Evolutionary conservation across 2,888 invertebrate species (phyloP), one percentile per base, ranked within the genome.

Genomic region (Noctua janthe): DNA sequence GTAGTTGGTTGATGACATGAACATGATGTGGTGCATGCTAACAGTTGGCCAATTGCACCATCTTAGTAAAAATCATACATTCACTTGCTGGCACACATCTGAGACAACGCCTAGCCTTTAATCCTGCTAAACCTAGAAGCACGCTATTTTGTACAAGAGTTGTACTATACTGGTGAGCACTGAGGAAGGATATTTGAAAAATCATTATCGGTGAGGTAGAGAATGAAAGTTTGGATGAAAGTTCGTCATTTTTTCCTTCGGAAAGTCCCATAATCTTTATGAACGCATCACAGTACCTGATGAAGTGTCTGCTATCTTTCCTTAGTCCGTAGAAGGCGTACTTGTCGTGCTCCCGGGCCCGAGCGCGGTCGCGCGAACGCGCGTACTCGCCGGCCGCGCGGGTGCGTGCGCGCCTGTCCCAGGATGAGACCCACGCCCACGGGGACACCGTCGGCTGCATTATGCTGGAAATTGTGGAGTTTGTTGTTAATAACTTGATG

Each of bases 381-480:
- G 83, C 81, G 59, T 49, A 39, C 82, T 86, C 67, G 78, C 72
- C 77, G 51, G 71, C 74, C 64, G 73, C 77, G 82, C 82, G 71
- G 23, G 80, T 76, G 78, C 84, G 87, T 80, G 80, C 77, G 59
- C 87, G 76, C 80, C 86, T 84, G 83, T 87, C 90, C 88, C 87
- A 89, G 80, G 90, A 89, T 80, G 90, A 74, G 82, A 87, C 78
- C 89, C 92, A 92, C 75, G 91, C 78, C 89, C 92, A 92, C 62
- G 91, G 86, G 2, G 91, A 87, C 7, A 86, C 80, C 1, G 91
- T 91, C 59, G 91, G 84, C 73, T 90, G 88, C 92, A 92, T 91
- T 11, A 35, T 70, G 29, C 90, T 90, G 83, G 10, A 13, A 59
- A 83, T 39, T 10, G 15, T 1, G 23, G 4, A 59, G 20, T 43